Evolutionary conservation across 1,140 invertebrate species (phyloP), one percentile per base, ranked within the genome.

Genomic region (Ruditapes philippinarum): DNA sequence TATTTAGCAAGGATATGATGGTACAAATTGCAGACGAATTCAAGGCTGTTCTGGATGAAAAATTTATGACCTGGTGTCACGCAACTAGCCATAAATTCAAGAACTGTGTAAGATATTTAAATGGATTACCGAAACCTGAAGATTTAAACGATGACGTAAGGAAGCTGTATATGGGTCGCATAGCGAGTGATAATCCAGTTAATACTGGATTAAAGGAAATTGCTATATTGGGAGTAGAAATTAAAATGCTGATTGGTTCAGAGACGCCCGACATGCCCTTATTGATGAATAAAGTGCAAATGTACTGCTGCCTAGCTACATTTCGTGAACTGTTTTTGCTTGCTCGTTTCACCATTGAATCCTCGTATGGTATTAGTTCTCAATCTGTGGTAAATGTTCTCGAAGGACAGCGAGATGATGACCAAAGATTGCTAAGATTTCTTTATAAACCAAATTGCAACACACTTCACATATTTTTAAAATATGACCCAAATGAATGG

Each of bases 281-380:
- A 40, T 25, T 73, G 17, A 38, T 73, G 36, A 73, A 40, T 2
- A 73, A 73, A 9, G 40, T 73, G 40, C 14, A 38, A 40, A 45
- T 73, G 36, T 73, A 73, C 33, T 73, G 68, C 40, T 73, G 68
- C n/a, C 40, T 73, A 22, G n/a, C 68, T 28, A 73, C 40, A 0
- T 73, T 38, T 25, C 68, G 68, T n/a, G 68, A 73, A 40, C 28
- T 73, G 7, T 73, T 73, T 17, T 28, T 73, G 5, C 36, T 73
- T 17, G 36, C 68, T 38, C 12, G 68, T 19, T 73, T 38, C 7
- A 28, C 68, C 14, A 40, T 38, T 5, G 68, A 73, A 73, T 7
- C 4, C 4, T 31, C 14, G 4, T 73, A 73, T 31, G 68, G 28
- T 5, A 38, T 73, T 4, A 17, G 40, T 31, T 25, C 36, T 11